These are phyloP conservation scores for Aplocera efformata DNA, from an alignment of 2,888 invertebrate species.

Conservation along the genomic window DNA sequence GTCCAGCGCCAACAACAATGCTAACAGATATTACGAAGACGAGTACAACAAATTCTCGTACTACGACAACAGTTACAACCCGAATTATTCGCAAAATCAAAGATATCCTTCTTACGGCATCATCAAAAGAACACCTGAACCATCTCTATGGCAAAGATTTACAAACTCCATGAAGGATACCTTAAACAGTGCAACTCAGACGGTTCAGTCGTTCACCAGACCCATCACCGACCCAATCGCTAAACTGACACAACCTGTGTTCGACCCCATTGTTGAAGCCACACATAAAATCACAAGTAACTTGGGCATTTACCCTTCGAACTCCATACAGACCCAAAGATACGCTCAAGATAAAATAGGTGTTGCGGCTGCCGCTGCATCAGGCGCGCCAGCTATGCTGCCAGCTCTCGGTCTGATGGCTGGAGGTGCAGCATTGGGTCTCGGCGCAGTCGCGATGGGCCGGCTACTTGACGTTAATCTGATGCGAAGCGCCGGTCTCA, in stretches of 20 bases:
- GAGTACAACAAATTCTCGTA: conserved; percentile 78
- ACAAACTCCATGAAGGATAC: conserved; percentile 87
- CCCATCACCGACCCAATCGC: conserved; percentile 81
- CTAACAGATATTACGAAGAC: conserved; percentile 71
- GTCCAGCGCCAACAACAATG: conserved; percentile 65
- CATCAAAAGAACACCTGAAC: conserved; percentile 78
- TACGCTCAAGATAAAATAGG: conserved; percentile 84
- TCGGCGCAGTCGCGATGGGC: conserved; percentile 90
- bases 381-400: conserved; percentile 82
- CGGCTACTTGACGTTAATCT: conserved; percentile 84
- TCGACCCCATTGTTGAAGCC: conserved; percentile 88
- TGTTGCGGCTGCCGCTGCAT: conserved; percentile 76
- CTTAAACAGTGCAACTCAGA: conserved; percentile 85
- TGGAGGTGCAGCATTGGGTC: conserved; percentile 89
- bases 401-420: conserved; percentile 89
- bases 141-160: conserved; percentile 87
- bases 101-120: conserved; percentile 83
- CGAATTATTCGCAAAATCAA: conserved; percentile 33
- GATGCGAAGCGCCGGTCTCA: conserved; percentile 75
- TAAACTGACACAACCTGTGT: conserved; percentile 82
- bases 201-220: conserved; percentile 83
- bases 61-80: conserved; percentile 72
- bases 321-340: conserved; percentile 65
- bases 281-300: conserved; percentile 90
- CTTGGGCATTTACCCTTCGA: conserved; percentile 82